Percentiles rank a stretch among this genome's conserved stretches.
These are phyloP conservation scores for Centropus bengalensis DNA, from an alignment of 2,113 vertebrate genomes.

Conservation along the genomic window DNA sequence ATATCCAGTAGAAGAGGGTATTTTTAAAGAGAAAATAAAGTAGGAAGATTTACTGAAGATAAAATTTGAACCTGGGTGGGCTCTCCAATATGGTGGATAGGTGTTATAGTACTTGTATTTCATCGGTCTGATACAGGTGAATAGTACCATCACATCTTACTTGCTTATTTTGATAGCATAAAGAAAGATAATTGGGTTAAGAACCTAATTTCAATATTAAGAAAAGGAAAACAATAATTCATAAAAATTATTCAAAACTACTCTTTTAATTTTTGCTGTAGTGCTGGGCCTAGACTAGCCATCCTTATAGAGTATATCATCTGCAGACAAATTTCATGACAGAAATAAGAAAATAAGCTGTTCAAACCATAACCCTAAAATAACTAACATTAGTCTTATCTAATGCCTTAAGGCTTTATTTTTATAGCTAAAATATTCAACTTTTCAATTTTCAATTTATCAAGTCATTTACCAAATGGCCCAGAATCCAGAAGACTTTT, in stretches of 20 bases:
- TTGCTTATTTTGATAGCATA: not conserved
- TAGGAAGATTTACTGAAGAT: not conserved
- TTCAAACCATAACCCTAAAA: not conserved
- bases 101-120: not conserved
- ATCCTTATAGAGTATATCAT: not conserved
- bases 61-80: not conserved
- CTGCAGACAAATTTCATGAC: not conserved
- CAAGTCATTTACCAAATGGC: not conserved
- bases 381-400: not conserved
- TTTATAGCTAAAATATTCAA: not conserved
- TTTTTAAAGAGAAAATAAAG: not conserved
- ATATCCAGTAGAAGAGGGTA: not conserved
- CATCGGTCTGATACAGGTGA: not conserved
- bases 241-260: not conserved
- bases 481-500: not conserved
- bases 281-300: not conserved
- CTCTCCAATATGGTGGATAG: not conserved
- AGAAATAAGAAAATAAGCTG: not conserved
- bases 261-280: not conserved
- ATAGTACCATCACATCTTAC: not conserved
- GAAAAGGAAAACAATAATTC: not conserved
- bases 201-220: not conserved
- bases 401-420: not conserved
- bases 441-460: not conserved
- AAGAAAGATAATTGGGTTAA: not conserved